A percentile compares a stretch with the other conserved stretches of the same genome.
Evolutionary conservation across 2,888 invertebrate species (phyloP).

Genomic region (Salpingus planirostris): DNA sequence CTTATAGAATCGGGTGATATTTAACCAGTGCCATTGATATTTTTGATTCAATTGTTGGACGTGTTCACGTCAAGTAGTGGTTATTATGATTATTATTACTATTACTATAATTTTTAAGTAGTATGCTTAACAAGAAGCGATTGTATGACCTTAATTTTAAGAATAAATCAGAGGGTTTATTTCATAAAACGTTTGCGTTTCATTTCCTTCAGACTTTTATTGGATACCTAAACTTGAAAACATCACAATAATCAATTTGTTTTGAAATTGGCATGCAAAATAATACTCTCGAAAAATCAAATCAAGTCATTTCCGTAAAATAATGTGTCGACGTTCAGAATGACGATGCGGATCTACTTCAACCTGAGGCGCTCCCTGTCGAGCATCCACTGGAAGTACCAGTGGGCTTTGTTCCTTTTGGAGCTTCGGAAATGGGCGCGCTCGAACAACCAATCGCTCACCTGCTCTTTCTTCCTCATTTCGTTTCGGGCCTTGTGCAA

Average conservation of each 20-base stretch:
- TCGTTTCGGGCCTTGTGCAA: slow-evolving; percentile 24
- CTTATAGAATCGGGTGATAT: slow-evolving; percentile 46
- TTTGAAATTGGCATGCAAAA: too few relatives aligned
- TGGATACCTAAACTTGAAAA: too few relatives aligned
- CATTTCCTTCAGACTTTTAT: too few relatives aligned
- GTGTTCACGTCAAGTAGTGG: slow-evolving; percentile 41
- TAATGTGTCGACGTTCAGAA: too few relatives aligned
- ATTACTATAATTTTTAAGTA: slow-evolving; percentile 32
- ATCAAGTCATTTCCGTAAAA: too few relatives aligned
- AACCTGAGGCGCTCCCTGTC: slow-evolving; percentile 20
- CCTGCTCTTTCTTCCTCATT: slow-evolving; percentile 22
- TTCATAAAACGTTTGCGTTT: too few relatives aligned
- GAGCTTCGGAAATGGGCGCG: slow-evolving; percentile 23
- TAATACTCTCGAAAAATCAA: too few relatives aligned
- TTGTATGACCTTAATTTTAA: slow-evolving; percentile 40
- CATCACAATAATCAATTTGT: too few relatives aligned
- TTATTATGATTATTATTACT: slow-evolving; percentile 37
- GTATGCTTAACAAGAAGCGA: slow-evolving; percentile 38
- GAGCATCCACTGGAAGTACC: slow-evolving; percentile 36
- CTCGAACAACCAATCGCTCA: slow-evolving; percentile 28
- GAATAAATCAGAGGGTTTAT: slow-evolving; percentile 45
- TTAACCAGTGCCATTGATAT: slow-evolving; percentile 45
- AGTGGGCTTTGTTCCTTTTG: slow-evolving; percentile 29
- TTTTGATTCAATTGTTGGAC: slow-evolving; percentile 44
- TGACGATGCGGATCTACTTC: background rate